Percentiles rank a stretch among this genome's conserved stretches.
Evolutionary conservation across 2,888 invertebrate genomes (phyloP).

Genomic region (Pristionchus exspectatus): DNA sequence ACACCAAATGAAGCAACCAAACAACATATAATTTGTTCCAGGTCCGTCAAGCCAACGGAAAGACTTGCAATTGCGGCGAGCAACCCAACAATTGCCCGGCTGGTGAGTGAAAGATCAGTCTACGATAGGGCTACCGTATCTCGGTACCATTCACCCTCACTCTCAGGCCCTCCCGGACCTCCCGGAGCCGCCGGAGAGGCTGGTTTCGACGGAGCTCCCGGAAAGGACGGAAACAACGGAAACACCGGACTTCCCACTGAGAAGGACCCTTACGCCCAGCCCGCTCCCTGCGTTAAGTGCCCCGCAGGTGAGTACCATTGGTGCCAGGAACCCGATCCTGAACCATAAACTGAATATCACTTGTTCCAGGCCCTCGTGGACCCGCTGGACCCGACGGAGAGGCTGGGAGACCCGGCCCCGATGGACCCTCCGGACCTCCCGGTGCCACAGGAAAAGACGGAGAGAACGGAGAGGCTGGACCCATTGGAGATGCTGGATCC

Average conservation of each 20-base stretch:
- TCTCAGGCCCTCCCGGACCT: not conserved
- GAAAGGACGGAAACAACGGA: not conserved
- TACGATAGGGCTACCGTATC: not conserved
- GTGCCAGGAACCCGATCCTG: not conserved
- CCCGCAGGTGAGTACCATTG: constrained; percentile 46
- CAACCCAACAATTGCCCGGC: constrained; percentile 56
- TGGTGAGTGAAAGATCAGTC: not conserved
- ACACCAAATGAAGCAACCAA: no score
- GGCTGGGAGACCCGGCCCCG: constrained; percentile 30
- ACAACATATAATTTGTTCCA: not conserved
- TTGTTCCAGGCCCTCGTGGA: constrained; percentile 40
- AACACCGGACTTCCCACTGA: not conserved
- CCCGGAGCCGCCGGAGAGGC: not conserved
- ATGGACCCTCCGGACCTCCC: constrained; percentile 26
- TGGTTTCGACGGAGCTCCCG: not conserved
- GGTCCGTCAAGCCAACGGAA: constrained; percentile 48
- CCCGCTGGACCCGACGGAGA: constrained; percentile 47
- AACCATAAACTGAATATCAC: not conserved
- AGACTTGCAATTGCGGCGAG: constrained; percentile 54
- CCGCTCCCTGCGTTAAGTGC: constrained; percentile 53
- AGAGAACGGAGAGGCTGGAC: constrained; percentile 5
- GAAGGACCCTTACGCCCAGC: constrained; percentile 42
- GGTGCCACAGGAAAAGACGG: constrained; percentile 36
- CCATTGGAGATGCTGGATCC: constrained; percentile 9
- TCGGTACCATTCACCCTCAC: not conserved